Conservation (phyloP, 2,113 vertebrate genomes). For the Phodopus roborovskii region DNA sequence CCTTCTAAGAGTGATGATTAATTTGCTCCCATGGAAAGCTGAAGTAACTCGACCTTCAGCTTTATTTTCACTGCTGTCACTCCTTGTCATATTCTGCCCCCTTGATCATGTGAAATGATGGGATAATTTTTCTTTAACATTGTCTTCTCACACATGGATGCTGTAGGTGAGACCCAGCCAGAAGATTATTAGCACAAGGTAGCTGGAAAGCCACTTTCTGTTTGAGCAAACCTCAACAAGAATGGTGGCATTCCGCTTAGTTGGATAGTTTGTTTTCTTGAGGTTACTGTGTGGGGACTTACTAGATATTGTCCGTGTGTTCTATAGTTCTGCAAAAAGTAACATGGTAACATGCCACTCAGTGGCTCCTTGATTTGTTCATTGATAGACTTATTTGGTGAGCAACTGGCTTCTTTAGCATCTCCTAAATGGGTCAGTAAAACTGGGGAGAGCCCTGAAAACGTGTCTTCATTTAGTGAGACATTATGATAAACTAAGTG, state of each 20-base stretch:
- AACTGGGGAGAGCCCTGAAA: slow-evolving; percentile 19
- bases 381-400: background rate
- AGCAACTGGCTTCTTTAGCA: background rate
- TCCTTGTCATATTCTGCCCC: background rate
- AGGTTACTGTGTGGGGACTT: background rate
- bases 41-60: background rate
- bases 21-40: background rate
- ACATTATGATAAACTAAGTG: background rate
- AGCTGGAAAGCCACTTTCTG: slow-evolving; percentile 18
- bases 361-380: background rate
- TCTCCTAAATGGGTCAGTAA: background rate
- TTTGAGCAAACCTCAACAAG: background rate
- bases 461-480: background rate
- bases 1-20: background rate
- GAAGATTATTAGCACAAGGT: background rate
- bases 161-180: background rate
- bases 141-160: background rate
- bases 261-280: background rate
- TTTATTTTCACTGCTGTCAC: background rate
- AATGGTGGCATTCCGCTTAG: background rate
- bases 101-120: background rate
- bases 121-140: slow-evolving; percentile 11
- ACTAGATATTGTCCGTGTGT: background rate
- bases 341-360: background rate
- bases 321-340: background rate